These are phyloP conservation scores for Parnassius smintheus DNA, from an alignment of 2,888 invertebrate species.

Conservation along the genomic window DNA sequence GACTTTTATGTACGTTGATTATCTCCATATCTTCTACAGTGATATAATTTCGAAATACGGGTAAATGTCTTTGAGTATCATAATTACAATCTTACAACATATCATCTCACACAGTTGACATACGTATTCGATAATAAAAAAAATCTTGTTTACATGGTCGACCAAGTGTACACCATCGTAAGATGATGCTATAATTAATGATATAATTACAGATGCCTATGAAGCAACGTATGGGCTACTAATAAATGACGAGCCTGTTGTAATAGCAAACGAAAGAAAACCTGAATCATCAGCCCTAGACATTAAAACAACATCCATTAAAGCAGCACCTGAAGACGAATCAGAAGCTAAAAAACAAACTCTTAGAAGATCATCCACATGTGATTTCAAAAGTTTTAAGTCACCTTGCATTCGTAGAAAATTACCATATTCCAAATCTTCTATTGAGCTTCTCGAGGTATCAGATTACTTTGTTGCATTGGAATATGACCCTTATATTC, in stretches of 20 bases:
- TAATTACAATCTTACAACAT: too few relatives aligned
- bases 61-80: too few relatives aligned
- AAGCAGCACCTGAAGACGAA: not conserved
- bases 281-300: not conserved
- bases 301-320: not conserved
- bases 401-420: not conserved
- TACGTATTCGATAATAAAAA: too few relatives aligned
- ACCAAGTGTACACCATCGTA: too few relatives aligned
- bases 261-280: not conserved
- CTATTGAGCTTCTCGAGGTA: not conserved
- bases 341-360: not conserved
- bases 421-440: slow-evolving; percentile 2
- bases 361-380: not conserved
- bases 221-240: slow-evolving; percentile 4
- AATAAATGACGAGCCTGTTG: not conserved
- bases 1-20: too few relatives aligned
- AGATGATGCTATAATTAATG: too few relatives aligned
- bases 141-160: too few relatives aligned
- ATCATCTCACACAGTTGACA: too few relatives aligned
- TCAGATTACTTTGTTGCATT: not conserved
- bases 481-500: slow-evolving; percentile 2
- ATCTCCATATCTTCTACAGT: too few relatives aligned
- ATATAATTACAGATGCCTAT: slow-evolving; percentile 11
- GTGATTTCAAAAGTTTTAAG: not conserved
- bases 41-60: too few relatives aligned